Conservation (phyloP, 1,140 invertebrate genomes). For the Stegodyphus mimosarum region DNA sequence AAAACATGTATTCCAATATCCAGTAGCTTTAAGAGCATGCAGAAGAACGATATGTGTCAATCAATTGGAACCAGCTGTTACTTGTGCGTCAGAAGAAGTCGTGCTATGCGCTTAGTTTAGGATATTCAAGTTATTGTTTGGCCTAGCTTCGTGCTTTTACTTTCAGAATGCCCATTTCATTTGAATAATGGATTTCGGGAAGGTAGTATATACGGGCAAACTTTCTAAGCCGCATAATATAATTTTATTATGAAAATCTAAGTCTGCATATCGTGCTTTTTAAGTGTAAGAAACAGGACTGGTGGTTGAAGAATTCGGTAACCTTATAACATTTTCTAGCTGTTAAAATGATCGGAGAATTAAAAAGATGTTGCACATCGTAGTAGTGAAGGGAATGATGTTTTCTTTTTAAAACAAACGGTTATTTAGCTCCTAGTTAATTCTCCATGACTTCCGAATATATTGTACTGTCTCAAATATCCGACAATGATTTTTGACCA, state of each 20-base stretch:
- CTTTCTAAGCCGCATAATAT: neutral
- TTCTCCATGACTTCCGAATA: no score
- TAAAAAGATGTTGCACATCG: no score
- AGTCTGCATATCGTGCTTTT: no score
- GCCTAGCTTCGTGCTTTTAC: neutral
- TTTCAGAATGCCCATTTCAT: conserved; percentile 1
- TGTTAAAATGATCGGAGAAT: no score
- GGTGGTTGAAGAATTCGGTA: no score
- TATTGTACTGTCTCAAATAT: no score
- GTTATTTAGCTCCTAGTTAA: no score
- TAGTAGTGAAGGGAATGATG: no score
- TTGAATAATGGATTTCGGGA: neutral
- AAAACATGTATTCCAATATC: conserved; percentile 43
- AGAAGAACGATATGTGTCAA: conserved; percentile 41
- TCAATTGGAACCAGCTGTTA: conserved; percentile 41
- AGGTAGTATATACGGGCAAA: neutral
- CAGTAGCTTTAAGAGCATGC: conserved; percentile 28
- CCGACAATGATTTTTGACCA: no score
- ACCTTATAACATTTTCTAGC: no score
- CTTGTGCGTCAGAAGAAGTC: conserved; percentile 1
- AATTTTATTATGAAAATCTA: neutral
- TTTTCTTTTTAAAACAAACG: no score
- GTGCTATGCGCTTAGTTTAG: neutral
- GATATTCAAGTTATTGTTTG: neutral
- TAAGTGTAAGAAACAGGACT: no score